Evolutionary conservation across 2,888 invertebrate species (phyloP).

Genomic region (Oasisia sp.): DNA sequence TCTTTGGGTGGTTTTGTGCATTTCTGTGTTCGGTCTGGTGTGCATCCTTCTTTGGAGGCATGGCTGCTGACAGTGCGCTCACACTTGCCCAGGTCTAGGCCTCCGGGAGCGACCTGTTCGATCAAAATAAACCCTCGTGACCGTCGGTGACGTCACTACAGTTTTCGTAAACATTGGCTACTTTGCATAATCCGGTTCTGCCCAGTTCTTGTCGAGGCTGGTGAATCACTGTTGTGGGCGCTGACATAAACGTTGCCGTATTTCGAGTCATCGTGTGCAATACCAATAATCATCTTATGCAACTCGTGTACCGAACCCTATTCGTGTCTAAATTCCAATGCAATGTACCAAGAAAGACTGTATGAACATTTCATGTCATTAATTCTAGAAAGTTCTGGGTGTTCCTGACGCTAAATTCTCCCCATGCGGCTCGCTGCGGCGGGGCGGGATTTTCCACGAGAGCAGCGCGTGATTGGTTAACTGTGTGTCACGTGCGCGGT

Average conservation of each 20-base stretch:
- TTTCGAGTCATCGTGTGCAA: background rate
- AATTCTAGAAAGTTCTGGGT: conserved; percentile 3
- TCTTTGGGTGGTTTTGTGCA: background rate
- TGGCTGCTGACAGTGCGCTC: background rate
- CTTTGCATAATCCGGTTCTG: conserved; percentile 3
- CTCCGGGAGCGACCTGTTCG: background rate
- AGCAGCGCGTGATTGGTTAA: background rate
- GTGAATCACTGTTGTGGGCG: background rate
- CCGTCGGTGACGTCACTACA: background rate
- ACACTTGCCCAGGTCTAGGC: background rate
- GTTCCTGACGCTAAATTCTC: background rate
- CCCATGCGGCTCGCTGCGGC: background rate
- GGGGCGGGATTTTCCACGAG: background rate
- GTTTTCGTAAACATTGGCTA: conserved; percentile 7
- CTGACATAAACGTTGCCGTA: background rate
- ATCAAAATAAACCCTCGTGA: conserved; percentile 14
- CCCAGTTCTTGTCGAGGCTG: conserved; percentile 3
- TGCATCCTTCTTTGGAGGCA: background rate
- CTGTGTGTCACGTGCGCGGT: background rate
- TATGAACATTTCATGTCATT: background rate
- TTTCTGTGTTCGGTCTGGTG: background rate
- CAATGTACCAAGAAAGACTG: background rate
- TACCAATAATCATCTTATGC: background rate
- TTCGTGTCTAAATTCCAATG: background rate
- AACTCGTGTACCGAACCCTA: background rate